Conservation (phyloP, 2,888 invertebrate genomes). For the Drymonia ruficornis region DNA sequence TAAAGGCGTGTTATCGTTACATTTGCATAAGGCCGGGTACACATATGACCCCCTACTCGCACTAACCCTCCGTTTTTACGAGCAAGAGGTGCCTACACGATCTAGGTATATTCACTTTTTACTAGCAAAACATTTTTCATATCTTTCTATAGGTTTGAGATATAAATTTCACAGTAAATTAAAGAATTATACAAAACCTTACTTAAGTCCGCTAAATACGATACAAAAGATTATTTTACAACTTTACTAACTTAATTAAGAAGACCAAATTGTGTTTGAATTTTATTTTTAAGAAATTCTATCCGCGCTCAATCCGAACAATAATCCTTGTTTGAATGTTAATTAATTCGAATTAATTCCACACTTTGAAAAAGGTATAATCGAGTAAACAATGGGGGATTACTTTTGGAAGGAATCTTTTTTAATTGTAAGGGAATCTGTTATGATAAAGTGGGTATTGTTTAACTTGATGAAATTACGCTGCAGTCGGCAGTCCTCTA, state of each 20-base stretch:
- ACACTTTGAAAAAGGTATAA: constrained; percentile 60
- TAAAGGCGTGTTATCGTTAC: constrained; percentile 79
- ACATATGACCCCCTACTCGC: constrained; percentile 54
- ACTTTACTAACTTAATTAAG: constrained; percentile 56
- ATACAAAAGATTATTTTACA: constrained; percentile 45
- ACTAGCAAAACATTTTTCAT: constrained; percentile 42
- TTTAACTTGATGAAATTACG: constrained; percentile 16
- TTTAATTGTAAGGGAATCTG: constrained; percentile 38
- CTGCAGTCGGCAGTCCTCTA: background rate
- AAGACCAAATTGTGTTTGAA: constrained; percentile 56
- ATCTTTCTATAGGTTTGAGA: constrained; percentile 9
- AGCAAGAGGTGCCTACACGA: constrained; percentile 52
- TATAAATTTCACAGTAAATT: background rate
- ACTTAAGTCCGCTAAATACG: constrained; percentile 27
- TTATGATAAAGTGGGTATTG: constrained; percentile 29
- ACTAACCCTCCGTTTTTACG: constrained; percentile 74
- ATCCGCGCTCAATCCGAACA: constrained; percentile 63
- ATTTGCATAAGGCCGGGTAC: constrained; percentile 76
- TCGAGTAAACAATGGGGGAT: constrained; percentile 56
- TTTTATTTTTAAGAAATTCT: constrained; percentile 62
- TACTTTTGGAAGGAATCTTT: constrained; percentile 42
- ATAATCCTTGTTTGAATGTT: constrained; percentile 77
- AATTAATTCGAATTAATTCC: constrained; percentile 75
- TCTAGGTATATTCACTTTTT: constrained; percentile 47
- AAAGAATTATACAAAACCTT: background rate